Evolutionary conservation across 64 coral and sea anemone genomes (phyloP).

Genomic region (Exaiptasia diaphana): DNA sequence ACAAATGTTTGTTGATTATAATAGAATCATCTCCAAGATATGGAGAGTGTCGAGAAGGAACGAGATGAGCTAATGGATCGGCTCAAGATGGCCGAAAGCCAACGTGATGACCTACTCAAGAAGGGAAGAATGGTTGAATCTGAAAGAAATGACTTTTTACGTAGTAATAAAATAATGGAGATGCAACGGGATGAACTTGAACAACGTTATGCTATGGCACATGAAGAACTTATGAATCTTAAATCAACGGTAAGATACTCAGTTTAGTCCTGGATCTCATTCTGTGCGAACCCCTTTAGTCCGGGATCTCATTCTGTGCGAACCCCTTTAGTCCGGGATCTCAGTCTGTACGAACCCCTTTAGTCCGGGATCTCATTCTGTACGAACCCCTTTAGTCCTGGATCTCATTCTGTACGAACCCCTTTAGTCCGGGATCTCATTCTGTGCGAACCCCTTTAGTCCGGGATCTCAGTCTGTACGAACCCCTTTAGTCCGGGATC

Average conservation of each 20-base stretch:
- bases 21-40: constrained; percentile 80
- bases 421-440: no score
- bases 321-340: no score
- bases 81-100: constrained; percentile 66
- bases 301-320: no score
- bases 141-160: constrained; percentile 89
- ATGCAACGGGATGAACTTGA: constrained; percentile 90
- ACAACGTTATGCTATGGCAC: constrained; percentile 66
- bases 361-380: no score
- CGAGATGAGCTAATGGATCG: constrained; percentile 67
- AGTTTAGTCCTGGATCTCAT: not conserved
- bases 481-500: no score
- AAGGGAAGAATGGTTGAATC: constrained; percentile 88
- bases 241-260: constrained; percentile 60
- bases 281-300: no score
- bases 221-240: constrained; percentile 65
- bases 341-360: no score
- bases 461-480: no score
- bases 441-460: no score
- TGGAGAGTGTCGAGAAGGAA: constrained; percentile 85
- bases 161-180: constrained; percentile 93
- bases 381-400: no score
- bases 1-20: no score
- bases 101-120: constrained; percentile 78
- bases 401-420: no score